These are phyloP conservation scores for Mellilla xanthometata DNA, from an alignment of 2,888 invertebrate genomes.

Conservation along the genomic window DNA sequence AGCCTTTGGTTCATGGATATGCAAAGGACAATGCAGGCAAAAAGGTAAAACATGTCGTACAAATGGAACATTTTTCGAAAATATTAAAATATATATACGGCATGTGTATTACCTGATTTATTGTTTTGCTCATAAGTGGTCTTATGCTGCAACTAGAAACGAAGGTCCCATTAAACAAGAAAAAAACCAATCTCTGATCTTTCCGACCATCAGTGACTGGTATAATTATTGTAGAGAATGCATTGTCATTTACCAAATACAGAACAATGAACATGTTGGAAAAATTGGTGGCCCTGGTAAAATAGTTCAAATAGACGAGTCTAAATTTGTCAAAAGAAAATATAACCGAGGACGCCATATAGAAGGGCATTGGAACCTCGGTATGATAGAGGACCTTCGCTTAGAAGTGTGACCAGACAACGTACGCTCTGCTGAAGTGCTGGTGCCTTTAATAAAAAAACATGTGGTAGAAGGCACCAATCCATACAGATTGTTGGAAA, in stretches of 20 bases:
- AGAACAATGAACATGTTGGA: background rate
- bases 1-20: background rate
- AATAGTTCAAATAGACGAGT: background rate
- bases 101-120: background rate
- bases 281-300: background rate
- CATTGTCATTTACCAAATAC: background rate
- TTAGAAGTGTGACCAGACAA: background rate
- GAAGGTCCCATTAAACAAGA: no score
- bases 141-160: background rate
- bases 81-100: background rate
- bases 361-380: background rate
- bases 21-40: background rate
- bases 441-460: no score
- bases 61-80: background rate
- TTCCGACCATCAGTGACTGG: background rate
- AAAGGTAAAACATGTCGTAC: background rate
- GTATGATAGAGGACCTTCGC: background rate
- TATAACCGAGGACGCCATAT: no score
- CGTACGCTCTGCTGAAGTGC: background rate
- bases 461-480: background rate
- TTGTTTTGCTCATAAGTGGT: background rate
- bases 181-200: background rate
- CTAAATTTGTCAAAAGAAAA: background rate
- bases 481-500: background rate
- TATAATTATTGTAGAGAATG: background rate